phyloP scores from a whole-genome alignment of 2,888 invertebrate genomes.

The Andrena marginata region DNA sequence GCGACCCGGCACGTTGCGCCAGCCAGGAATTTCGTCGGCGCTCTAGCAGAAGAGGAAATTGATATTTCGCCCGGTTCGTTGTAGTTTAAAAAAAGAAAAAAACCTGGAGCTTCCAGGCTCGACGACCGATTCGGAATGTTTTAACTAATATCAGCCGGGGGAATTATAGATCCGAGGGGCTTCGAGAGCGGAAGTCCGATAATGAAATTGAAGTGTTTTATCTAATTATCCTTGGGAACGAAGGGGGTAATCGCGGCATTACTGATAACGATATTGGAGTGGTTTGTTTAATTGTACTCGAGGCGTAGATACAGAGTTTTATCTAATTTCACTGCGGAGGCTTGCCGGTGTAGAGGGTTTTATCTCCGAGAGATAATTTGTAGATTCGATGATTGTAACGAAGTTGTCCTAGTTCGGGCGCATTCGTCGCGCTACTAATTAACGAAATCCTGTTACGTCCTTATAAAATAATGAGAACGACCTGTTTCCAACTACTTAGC shows the following conservation, averaged over 20 bases:
- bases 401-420: slow-evolving; percentile 2
- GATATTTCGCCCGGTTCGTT: neutral
- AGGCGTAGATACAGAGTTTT: no score
- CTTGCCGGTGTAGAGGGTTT: no score
- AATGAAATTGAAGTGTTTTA: neutral
- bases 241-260: neutral
- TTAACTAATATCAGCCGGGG: neutral
- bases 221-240: neutral
- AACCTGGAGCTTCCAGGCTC: no score
- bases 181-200: neutral
- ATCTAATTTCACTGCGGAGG: no score
- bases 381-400: neutral
- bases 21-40: neutral
- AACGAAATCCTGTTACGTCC: neutral
- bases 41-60: neutral
- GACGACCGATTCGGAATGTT: neutral
- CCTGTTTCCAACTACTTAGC: neutral
- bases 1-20: neutral
- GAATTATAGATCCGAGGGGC: neutral
- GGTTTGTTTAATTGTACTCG: no score
- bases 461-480: slow-evolving; percentile 6
- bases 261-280: no score
- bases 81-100: no score
- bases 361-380: neutral
- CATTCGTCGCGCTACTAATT: neutral